These are phyloP conservation scores for Mustelus asterias DNA, from an alignment of 2,113 vertebrate species.

Conservation along the genomic window DNA sequence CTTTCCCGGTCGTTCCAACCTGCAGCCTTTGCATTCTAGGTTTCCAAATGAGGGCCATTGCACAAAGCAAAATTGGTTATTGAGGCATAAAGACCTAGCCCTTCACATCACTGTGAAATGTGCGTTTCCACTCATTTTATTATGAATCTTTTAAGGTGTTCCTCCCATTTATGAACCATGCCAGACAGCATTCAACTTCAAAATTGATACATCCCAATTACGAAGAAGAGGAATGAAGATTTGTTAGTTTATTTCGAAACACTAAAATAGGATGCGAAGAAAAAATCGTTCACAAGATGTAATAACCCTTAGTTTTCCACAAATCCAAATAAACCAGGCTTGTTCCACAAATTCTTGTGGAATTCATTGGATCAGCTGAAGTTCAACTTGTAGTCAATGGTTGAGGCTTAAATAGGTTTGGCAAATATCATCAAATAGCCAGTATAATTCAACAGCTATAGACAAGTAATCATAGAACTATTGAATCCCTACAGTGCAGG, in stretches of 20 bases:
- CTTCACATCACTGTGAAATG: background rate
- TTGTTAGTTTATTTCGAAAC: background rate
- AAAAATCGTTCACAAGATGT: background rate
- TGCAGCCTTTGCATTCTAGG: background rate
- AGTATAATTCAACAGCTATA: background rate
- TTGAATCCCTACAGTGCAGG: too few species aligned
- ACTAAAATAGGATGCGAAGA: background rate
- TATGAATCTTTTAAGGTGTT: background rate
- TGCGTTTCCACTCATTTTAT: background rate
- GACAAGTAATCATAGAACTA: background rate
- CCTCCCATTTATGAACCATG: background rate
- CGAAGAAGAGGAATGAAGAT: background rate
- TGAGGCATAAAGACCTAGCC: background rate
- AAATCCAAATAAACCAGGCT: background rate
- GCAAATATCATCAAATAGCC: background rate
- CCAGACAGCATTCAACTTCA: background rate
- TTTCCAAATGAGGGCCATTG: background rate
- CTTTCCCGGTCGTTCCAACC: background rate
- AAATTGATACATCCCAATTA: background rate
- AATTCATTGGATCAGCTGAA: background rate
- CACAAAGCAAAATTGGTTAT: too few species aligned
- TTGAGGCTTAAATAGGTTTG: background rate
- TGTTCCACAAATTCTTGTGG: background rate
- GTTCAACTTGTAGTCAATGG: background rate
- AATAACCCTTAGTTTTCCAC: background rate